Conservation (phyloP, 2,113 vertebrate species). For the Bubo bubo region DNA sequence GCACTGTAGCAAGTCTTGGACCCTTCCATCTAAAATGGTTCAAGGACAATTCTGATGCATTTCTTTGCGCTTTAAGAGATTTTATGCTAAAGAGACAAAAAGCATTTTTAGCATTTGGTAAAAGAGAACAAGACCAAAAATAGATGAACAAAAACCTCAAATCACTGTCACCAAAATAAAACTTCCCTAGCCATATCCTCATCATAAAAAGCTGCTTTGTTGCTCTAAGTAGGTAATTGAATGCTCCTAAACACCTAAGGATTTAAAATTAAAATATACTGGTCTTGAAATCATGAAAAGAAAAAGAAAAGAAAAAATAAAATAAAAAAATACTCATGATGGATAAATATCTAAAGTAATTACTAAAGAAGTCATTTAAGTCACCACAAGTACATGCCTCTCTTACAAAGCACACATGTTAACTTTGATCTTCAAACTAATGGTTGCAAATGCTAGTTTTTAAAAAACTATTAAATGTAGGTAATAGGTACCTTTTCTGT, state of each 20-base stretch:
- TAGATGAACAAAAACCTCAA: background rate
- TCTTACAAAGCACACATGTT: background rate
- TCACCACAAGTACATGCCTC: background rate
- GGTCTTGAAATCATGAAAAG: background rate
- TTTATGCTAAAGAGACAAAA: rapidly evolving
- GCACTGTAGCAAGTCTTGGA: background rate
- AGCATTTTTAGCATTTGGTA: background rate
- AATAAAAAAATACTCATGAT: background rate
- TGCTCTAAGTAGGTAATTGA: background rate
- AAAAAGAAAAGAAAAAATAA: background rate
- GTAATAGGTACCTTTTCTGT: background rate
- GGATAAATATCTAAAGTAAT: background rate
- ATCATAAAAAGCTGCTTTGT: background rate
- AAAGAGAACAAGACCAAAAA: background rate
- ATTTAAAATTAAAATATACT: background rate
- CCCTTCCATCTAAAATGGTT: background rate
- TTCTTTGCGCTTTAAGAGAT: background rate
- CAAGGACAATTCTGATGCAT: background rate
- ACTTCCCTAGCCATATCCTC: background rate
- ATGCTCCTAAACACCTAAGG: background rate
- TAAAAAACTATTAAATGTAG: background rate
- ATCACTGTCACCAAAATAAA: background rate
- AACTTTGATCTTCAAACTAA: background rate
- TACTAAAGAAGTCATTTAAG: background rate
- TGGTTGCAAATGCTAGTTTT: background rate